A percentile compares a stretch with the other conserved stretches of the same genome.
These are phyloP conservation scores for Gadus chalcogrammus DNA, from an alignment of 2,113 vertebrate genomes.

Conservation along the genomic window DNA sequence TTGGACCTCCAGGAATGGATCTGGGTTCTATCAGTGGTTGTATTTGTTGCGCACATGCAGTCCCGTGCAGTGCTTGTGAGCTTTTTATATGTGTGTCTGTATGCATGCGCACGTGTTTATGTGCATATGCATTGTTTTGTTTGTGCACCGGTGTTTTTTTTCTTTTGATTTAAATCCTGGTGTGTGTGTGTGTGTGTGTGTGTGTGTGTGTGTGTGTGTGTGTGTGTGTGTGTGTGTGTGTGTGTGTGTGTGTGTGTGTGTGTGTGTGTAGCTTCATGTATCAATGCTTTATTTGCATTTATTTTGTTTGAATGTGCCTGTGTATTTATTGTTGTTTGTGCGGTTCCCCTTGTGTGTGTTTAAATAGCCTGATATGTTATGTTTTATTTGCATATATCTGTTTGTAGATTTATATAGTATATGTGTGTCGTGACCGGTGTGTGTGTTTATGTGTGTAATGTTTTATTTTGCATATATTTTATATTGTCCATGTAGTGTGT, in stretches of 20 bases:
- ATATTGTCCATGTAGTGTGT: background rate
- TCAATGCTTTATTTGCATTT: background rate
- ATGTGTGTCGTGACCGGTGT: too few species aligned
- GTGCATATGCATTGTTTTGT: background rate
- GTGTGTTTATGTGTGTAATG: too few species aligned
- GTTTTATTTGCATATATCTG: background rate
- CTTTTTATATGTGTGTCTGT: background rate
- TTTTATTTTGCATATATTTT: background rate
- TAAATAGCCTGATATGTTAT: too few species aligned
- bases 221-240: too few species aligned
- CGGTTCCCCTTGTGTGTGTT: too few species aligned
- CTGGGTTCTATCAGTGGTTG: slow-evolving; percentile 31
- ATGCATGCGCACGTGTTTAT: background rate
- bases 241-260: too few species aligned
- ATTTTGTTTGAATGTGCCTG: background rate
- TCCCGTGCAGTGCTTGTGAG: background rate
- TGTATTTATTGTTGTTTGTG: slow-evolving; percentile 18
- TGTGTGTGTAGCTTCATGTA: background rate
- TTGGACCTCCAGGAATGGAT: slow-evolving; percentile 37
- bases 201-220: too few species aligned
- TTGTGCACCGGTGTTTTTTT: background rate
- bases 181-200: too few species aligned
- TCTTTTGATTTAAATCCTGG: too few species aligned
- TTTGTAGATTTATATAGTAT: background rate
- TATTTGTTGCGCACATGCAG: too few species aligned